Base-by-base conservation (phyloP, 2,113 vertebrate genomes). In the Dolichotis patagonum region DNA sequence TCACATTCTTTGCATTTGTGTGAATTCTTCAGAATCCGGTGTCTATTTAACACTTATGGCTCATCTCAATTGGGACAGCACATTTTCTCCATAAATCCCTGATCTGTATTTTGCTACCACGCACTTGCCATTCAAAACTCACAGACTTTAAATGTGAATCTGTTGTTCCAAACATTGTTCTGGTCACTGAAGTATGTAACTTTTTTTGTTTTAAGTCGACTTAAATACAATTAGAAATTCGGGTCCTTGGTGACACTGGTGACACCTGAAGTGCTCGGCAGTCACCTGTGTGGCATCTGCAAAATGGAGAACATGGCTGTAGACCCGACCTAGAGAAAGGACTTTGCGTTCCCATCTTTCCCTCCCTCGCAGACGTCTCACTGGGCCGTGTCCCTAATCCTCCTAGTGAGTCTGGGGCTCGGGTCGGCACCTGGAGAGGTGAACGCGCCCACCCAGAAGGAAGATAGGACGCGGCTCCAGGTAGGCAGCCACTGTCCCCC, bases 21-120 rank as follows among this genome's bases (percentile, higher is more conserved):
- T 67, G n/a, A 88, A 86, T 38, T 75, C 82, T 90, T 92, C 69
- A n/a, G 89, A 93, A 84, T 94, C 62, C 87, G 84, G 41, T 56
- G 20, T 85, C 38, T 67, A 71, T 88, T 73, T 85, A 90, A 88
- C 84, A 94, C 75, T 83, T 67, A 41, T 16, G 54, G 49, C n/a
- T 3, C 41, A 17, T 84, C 41, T 90, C 56, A 7, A 67, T 78
- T 41, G 71, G 41, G 58, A 93, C 81, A 69, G 32, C 54, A 65
- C 56, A 78, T 85, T 81, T 49, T 83, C 90, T 65, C n/a, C 43
- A 24, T 12, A 85, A 87, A 89, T 62, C 26, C 8, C 67, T n/a
- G 16, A 62, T 65, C 69, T 69, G n/a, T n/a, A 38, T 41, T 92
- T 67, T n/a, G 24, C 82, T 56, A 35, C 75, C 63, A 96, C 38